Evolutionary conservation across 1,140 invertebrate species (phyloP).

Genomic region (Goniozus legneri): DNA sequence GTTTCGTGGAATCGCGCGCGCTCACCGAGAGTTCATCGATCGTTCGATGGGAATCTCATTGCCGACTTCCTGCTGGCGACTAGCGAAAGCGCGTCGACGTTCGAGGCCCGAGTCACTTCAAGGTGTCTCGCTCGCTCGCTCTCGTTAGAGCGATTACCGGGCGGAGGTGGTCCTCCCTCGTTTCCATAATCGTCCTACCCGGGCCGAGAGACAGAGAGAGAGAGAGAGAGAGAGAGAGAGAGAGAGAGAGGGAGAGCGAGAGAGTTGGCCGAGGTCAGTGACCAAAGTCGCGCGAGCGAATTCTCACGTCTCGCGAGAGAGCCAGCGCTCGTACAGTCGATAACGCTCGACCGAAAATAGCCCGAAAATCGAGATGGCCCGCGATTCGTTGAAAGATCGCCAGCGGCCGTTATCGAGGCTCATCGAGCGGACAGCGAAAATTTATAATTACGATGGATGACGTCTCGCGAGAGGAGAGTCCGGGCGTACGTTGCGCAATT

Average conservation of each 20-base stretch:
- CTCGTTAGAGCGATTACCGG: no score
- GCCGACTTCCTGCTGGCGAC: slow-evolving; percentile 25
- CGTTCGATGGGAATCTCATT: slow-evolving; percentile 34
- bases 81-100: neutral
- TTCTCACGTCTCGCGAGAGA: slow-evolving; percentile 22
- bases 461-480: no score
- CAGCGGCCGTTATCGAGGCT: no score
- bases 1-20: slow-evolving; percentile 13
- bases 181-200: slow-evolving; percentile 15
- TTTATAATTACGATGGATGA: no score
- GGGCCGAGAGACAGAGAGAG: slow-evolving; percentile 9
- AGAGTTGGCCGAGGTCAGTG: slow-evolving; percentile 38
- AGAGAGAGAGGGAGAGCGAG: neutral
- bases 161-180: no score
- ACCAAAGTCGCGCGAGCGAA: slow-evolving; percentile 24
- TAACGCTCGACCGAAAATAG: neutral
- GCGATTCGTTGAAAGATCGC: no score
- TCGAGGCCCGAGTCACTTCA: neutral
- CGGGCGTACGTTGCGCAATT: no score
- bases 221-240: slow-evolving; percentile 1
- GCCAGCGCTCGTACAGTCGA: neutral
- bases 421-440: no score
- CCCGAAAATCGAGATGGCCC: no score
- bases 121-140: neutral
- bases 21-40: slow-evolving; percentile 30